phyloP scores from a whole-genome alignment of 2,888 invertebrate species.

The Ceratothoa steindachneri region DNA sequence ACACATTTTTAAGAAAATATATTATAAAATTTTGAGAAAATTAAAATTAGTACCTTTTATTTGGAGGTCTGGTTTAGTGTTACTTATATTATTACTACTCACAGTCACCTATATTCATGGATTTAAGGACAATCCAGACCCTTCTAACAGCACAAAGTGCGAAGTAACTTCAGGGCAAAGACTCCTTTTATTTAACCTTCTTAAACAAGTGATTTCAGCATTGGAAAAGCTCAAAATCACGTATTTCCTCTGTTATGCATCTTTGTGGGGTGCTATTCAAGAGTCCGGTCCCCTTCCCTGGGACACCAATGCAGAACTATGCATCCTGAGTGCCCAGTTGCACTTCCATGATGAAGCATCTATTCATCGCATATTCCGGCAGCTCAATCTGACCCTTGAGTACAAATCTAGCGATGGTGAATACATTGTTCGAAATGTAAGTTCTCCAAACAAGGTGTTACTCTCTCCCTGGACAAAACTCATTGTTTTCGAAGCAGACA shows the following conservation, averaged over 20 bases:
- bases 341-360: conserved; percentile 56
- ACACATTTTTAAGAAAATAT: background rate
- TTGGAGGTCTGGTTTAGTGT: background rate
- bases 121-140: background rate
- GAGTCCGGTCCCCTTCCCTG: conserved; percentile 58
- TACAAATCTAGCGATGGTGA: conserved; percentile 58
- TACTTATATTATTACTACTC: background rate
- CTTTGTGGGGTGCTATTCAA: conserved; percentile 60
- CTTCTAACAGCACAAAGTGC: background rate
- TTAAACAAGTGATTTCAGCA: background rate
- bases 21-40: background rate
- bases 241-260: conserved; percentile 60
- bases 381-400: conserved; percentile 54
- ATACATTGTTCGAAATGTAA: conserved; percentile 54
- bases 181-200: background rate
- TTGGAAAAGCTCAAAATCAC: conserved; percentile 53
- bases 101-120: background rate
- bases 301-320: conserved; percentile 58
- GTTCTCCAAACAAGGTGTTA: background rate
- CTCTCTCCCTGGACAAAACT: conserved; percentile 53
- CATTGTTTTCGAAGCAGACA: conserved; percentile 58
- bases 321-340: conserved; percentile 54
- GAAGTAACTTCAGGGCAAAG: conserved; percentile 2
- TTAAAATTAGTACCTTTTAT: background rate
- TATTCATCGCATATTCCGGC: conserved; percentile 56